phyloP scores from a whole-genome alignment of 2,888 invertebrate species.

The Escarpia spicata region DNA sequence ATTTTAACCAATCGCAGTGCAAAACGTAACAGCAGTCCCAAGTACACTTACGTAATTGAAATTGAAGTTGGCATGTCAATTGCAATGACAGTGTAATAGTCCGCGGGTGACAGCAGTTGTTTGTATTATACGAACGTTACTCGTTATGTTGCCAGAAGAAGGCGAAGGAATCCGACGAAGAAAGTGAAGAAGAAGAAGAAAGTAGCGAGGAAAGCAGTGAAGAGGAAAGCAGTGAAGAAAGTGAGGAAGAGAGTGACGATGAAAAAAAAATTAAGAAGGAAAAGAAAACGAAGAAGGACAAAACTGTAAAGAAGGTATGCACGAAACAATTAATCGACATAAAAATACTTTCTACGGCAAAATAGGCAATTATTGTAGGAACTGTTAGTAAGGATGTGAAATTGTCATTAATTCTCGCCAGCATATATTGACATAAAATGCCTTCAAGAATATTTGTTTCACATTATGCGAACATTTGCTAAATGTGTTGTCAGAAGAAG shows the following conservation, averaged over 20 bases:
- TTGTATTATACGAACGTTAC: not conserved
- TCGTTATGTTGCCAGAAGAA: not conserved
- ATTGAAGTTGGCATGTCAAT: too few relatives aligned
- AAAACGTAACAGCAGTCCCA: too few relatives aligned
- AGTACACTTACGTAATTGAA: too few relatives aligned
- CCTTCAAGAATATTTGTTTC: too few relatives aligned
- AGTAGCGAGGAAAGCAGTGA: not conserved
- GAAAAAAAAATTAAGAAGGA: not conserved
- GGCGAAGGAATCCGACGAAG: not conserved
- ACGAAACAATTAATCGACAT: too few relatives aligned
- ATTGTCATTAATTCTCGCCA: too few relatives aligned
- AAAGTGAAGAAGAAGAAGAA: not conserved
- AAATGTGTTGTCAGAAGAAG: not conserved
- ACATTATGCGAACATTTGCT: not conserved
- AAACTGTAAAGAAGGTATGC: not conserved
- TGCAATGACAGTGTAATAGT: too few relatives aligned
- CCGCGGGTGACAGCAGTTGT: not conserved
- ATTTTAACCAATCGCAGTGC: too few relatives aligned
- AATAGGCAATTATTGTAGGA: too few relatives aligned
- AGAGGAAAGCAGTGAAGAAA: not conserved
- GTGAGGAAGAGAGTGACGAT: not conserved
- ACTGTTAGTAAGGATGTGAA: too few relatives aligned
- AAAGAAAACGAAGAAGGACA: not conserved
- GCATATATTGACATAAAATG: too few relatives aligned
- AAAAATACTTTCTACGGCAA: too few relatives aligned